Conservation (phyloP, 2,113 vertebrate species). For the Gobius niger region DNA sequence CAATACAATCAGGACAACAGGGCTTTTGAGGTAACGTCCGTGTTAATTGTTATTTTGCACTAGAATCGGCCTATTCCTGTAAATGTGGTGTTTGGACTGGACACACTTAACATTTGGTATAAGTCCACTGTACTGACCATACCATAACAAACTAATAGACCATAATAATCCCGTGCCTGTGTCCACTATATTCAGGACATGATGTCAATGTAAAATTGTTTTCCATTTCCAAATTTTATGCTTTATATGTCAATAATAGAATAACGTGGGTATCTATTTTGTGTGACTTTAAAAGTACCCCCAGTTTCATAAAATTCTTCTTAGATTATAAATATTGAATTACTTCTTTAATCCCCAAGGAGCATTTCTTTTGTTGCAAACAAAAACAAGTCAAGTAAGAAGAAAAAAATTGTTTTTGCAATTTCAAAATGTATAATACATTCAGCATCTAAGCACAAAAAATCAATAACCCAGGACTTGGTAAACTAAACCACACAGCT, state of each 20-base stretch:
- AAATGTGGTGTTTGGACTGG: neutral
- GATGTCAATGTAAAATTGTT: neutral
- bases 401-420: too few relatives aligned
- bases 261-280: neutral
- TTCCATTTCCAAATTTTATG: neutral
- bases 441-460: too few relatives aligned
- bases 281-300: too few relatives aligned
- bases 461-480: too few relatives aligned
- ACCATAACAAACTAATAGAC: neutral
- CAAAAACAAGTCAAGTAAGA: too few relatives aligned
- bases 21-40: conserved; percentile 64
- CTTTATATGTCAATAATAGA: neutral
- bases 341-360: too few relatives aligned
- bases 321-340: too few relatives aligned
- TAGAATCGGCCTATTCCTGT: neutral
- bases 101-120: neutral
- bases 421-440: too few relatives aligned
- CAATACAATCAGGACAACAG: conserved; percentile 73
- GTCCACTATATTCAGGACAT: neutral
- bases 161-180: too few relatives aligned
- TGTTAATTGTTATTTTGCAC: conserved; percentile 5
- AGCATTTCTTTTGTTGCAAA: too few relatives aligned
- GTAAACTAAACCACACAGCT: too few relatives aligned
- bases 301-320: too few relatives aligned
- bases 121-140: neutral